Base-by-base conservation (phyloP, 2,113 vertebrate species). In the Anseranas semipalmata region DNA sequence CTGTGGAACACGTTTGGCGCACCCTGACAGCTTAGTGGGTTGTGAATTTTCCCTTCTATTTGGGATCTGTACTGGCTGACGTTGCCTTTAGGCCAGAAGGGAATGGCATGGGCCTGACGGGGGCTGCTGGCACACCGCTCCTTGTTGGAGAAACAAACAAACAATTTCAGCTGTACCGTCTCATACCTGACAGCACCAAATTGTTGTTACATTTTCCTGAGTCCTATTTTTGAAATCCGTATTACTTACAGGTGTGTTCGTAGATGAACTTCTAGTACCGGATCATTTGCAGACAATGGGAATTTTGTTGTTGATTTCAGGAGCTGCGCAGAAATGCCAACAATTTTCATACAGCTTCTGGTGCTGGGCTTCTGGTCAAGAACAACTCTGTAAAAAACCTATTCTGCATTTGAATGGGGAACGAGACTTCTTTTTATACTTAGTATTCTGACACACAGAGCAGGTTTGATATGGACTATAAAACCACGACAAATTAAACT, bases 381-480 rank as follows among this genome's bases (percentile, higher is more conserved):
- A 65, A 22, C n/a, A 22, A 10, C 17, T 82, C 17, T 28, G 8
- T 46, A 50, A 58, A 85, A 85, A 59, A 24, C 10, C 17, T 25
- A 6, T 12, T 76, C 28, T 87, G 59, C 25, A 5, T 48, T 70
- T 85, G 41, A 84, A 68, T 84, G 35, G 53, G 63, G 41, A 84
- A 63, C 68, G 30, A 58, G 63, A 2, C 2, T 82, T 24, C 25
- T 75, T n/a, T 15, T 46, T 56, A 8, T 33, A 10, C 24, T 50
- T 43, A 32, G 10, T 32, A 9, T 86, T 86, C 52, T 60, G 58
- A 41, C n/a, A 35, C 30, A 33, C 22, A 12, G 15, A 55, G 35
- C 35, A 60, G 22, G 35, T 45, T 52, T 52, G 28, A 8, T 32
- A 9, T 0, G 0, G 67, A 3, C 15, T 37, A 0, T 21, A 65